Conservation (phyloP, 2,113 vertebrate species). For the Apteryx owenii region DNA sequence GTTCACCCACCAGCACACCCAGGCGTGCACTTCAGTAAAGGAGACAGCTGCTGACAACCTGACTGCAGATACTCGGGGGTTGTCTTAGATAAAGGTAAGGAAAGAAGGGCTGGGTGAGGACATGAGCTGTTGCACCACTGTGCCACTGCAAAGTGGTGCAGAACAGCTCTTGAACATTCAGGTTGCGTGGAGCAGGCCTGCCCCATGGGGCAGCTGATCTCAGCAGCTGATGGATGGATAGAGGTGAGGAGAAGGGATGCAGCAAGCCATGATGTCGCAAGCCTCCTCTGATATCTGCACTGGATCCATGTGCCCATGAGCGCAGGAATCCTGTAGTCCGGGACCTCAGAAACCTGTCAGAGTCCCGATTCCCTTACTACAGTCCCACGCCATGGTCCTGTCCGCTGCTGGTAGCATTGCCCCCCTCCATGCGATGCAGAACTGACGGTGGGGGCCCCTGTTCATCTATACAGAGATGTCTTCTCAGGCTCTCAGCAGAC, state of each 20-base stretch:
- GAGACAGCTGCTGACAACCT: background rate
- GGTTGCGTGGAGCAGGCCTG: background rate
- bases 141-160: background rate
- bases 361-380: background rate
- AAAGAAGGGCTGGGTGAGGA: background rate
- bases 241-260: background rate
- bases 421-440: background rate
- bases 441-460: fast-evolving
- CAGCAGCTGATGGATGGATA: background rate
- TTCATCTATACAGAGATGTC: background rate
- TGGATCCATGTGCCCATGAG: fast-evolving
- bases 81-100: background rate
- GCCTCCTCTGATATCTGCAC: background rate
- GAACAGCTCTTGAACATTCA: background rate
- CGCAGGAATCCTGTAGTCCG: background rate
- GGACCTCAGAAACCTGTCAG: background rate
- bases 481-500: background rate
- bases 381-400: background rate
- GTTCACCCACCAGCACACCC: background rate
- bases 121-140: background rate
- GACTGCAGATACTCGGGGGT: background rate
- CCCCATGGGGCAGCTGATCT: background rate
- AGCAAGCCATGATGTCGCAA: fast-evolving
- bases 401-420: background rate
- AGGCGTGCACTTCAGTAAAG: background rate